Percentiles rank a stretch among this genome's conserved stretches.
phyloP scores from a whole-genome alignment of 1,140 invertebrate genomes.

The Nephila pilipes region DNA sequence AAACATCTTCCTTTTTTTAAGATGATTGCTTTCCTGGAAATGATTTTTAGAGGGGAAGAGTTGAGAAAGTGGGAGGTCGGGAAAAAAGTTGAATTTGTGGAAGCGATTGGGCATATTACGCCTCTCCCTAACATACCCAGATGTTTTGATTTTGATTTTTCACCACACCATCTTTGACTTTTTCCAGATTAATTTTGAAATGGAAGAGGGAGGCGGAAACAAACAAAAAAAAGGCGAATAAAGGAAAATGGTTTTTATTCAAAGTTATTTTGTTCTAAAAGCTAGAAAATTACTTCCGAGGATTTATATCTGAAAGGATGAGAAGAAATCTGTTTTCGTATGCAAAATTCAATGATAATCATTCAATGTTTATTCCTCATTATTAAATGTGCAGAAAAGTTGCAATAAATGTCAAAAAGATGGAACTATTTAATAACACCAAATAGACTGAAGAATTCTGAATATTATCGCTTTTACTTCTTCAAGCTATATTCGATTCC shows the following conservation, averaged over 20 bases:
- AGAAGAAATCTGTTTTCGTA: background rate
- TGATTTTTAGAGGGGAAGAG: background rate
- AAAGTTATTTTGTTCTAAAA: conserved; percentile 2
- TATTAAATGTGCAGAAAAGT: background rate
- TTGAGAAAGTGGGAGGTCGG: no score
- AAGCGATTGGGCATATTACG: background rate
- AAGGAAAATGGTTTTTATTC: background rate
- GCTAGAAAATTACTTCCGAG: background rate
- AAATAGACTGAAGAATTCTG: background rate
- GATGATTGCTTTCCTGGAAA: conserved; percentile 18
- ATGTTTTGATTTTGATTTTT: conserved; percentile 37
- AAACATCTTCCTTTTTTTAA: conserved; percentile 25
- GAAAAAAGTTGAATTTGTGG: background rate
- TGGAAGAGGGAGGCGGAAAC: background rate
- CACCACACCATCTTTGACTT: background rate
- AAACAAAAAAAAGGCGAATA: background rate
- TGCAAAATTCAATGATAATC: background rate
- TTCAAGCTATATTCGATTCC: background rate
- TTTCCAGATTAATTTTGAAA: conserved; percentile 3
- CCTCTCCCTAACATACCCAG: background rate
- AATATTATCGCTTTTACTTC: background rate
- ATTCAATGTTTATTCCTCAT: background rate
- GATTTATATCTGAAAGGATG: background rate
- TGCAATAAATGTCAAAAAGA: background rate
- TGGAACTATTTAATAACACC: background rate